Conservation (phyloP, 2,113 vertebrate species). For the Boulengeromyrus knoepffleri region DNA sequence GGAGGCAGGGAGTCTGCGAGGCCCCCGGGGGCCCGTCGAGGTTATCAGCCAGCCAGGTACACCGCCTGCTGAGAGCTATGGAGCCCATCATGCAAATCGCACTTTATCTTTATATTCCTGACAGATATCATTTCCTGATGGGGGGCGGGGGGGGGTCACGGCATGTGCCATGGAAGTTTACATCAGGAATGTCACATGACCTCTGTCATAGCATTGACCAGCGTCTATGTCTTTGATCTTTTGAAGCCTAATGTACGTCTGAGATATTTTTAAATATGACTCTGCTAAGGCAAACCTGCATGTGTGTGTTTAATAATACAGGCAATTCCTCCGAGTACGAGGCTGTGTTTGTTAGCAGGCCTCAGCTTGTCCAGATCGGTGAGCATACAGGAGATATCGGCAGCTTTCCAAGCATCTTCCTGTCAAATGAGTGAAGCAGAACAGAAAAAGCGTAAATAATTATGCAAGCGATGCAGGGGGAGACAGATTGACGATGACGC, state of each 20-base stretch:
- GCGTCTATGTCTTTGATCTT: not conserved
- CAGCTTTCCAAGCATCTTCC: not conserved
- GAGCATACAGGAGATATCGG: slow-evolving; percentile 41
- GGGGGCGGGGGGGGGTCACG: not conserved
- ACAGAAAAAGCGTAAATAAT: slow-evolving; percentile 37
- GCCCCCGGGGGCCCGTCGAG: not conserved
- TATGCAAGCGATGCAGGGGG: slow-evolving; percentile 46
- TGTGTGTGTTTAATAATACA: not conserved
- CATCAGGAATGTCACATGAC: not conserved
- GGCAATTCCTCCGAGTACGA: not conserved
- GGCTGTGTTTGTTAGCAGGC: not conserved
- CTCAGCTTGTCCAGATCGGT: not conserved
- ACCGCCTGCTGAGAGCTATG: not conserved
- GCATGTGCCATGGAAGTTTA: not conserved
- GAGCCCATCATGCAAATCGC: slow-evolving; percentile 14
- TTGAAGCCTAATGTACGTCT: not conserved
- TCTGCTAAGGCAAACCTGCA: not conserved
- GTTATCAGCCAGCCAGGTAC: not conserved
- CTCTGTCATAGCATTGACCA: not conserved
- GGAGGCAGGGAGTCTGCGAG: not conserved
- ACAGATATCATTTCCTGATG: not conserved
- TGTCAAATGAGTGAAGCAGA: slow-evolving; percentile 33
- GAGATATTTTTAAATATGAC: slow-evolving; percentile 3
- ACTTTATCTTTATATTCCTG: not conserved
- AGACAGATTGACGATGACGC: slow-evolving; percentile 40